Conservation (phyloP, 2,888 invertebrate species). For the Gonocerus acuteangulatus region DNA sequence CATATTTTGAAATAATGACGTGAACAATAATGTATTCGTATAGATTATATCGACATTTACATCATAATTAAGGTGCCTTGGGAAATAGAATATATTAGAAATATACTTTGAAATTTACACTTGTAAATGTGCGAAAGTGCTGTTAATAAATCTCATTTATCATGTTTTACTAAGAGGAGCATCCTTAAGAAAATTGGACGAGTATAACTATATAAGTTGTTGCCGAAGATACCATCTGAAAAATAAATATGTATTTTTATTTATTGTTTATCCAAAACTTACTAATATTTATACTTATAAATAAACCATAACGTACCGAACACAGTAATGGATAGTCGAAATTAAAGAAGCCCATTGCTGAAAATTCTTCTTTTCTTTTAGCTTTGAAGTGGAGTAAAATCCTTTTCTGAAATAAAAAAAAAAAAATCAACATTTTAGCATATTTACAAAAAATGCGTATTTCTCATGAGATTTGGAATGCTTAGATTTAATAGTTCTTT, state of each 20-base stretch:
- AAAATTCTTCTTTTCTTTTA: conserved; percentile 19
- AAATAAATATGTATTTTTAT: background rate
- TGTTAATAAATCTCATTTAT: too few species aligned
- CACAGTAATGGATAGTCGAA: conserved; percentile 15
- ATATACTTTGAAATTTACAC: too few species aligned
- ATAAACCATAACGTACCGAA: conserved; percentile 1
- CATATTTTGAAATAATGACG: too few species aligned
- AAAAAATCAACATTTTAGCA: background rate
- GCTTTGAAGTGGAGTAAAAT: conserved; percentile 17
- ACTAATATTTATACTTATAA: background rate
- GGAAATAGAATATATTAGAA: too few species aligned
- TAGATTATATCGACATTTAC: too few species aligned
- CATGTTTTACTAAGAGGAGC: too few species aligned
- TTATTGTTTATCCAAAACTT: background rate
- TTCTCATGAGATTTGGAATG: background rate
- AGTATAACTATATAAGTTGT: conserved; percentile 16
- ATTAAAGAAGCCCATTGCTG: conserved; percentile 20
- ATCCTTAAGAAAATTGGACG: conserved; percentile 10
- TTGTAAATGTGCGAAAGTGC: too few species aligned
- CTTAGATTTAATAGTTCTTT: background rate
- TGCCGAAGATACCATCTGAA: conserved; percentile 16
- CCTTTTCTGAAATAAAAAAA: conserved; percentile 15
- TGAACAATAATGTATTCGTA: too few species aligned
- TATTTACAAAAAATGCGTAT: background rate
- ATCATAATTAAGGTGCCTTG: too few species aligned